These are phyloP conservation scores for Empis stercorea DNA, from an alignment of 2,888 invertebrate species.

Conservation along the genomic window DNA sequence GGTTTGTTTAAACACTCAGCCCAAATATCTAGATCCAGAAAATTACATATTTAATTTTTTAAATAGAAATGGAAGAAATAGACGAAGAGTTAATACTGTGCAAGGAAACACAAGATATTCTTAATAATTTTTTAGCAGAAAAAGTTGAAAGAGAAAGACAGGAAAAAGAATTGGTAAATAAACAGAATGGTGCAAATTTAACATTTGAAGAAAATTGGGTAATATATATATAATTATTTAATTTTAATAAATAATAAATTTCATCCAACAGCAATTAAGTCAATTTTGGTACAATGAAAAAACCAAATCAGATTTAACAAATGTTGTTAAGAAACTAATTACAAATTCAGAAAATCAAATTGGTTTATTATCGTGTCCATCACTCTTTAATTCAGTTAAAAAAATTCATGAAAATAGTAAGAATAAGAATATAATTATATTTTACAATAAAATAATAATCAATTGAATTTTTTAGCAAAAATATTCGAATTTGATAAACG, in stretches of 20 bases:
- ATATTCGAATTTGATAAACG: conserved; percentile 77
- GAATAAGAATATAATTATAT: conserved; percentile 1
- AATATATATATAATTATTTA: conserved; percentile 17
- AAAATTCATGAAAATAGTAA: conserved; percentile 27
- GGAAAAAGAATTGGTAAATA: conserved; percentile 30
- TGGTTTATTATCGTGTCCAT: conserved; percentile 80
- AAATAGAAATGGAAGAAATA: no score
- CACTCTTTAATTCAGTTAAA: conserved; percentile 58
- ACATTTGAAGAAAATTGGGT: conserved; percentile 76
- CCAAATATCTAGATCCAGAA: no score
- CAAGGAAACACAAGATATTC: background rate
- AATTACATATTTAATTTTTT: no score
- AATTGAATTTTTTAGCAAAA: conserved; percentile 50
- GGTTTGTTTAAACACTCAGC: no score
- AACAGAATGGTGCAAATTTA: conserved; percentile 35
- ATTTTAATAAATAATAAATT: conserved; percentile 6
- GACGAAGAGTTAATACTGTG: background rate
- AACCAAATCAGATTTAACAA: conserved; percentile 60
- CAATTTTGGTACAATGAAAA: conserved; percentile 92
- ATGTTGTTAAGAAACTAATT: conserved; percentile 46
- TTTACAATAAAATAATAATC: conserved; percentile 3
- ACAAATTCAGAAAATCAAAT: conserved; percentile 44
- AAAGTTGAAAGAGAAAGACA: conserved; percentile 49
- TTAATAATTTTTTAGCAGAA: conserved; percentile 36
- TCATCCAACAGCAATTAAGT: conserved; percentile 74